Evolutionary conservation across 23 tunicate species (phyloP), one percentile per base, ranked within the genome.

Genomic region (Trididemnum clinides): DNA sequence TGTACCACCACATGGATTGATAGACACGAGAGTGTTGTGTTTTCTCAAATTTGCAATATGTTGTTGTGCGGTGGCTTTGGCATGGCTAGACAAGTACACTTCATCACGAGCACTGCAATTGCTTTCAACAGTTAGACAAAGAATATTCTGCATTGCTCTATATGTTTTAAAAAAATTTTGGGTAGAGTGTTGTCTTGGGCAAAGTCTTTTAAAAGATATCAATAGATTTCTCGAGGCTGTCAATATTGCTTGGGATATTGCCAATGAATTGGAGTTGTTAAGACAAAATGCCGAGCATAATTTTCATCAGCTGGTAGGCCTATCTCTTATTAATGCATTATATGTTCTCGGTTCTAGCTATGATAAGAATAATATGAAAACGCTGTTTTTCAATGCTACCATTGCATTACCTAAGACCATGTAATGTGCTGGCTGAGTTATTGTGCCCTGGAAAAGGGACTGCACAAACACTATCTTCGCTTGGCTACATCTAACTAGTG

Each of bases 91-190:
- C 37, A 70, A 19, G 12, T 36, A 70, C 28, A 70, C 39, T 70
- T 70, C 77, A 33, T 70, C 77, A 70, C 77, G 77, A 28, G 39
- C 39, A 28, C 39, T 70, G n/a, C 77, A 33, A n/a, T 70, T 70
- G 38, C 39, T 70, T 4, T 28, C 77, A 31, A 33, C 38, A 33
- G 30, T 70, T 70, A 70, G 77, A 21, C 77, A 70, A n/a, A 70
- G 77, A 26, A 37, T 7, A 31, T 30, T 70, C 30, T 70, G 77
- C 37, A 33, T 70, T 70, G 77, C 77, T 30, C 20, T 32, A 5
- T 33, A 26, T 4, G 37, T 70, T 70, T 31, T 70, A n/a, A 70
- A 70, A 30, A 70, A 31, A 21, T 6, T 70, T 70, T 70, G 28
- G 28, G 77, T 12, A 31, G 28, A 70, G 37, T 26, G 77, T 70